A percentile compares a stretch with the other conserved stretches of the same genome.
These are phyloP conservation scores for Diarsia dahlii DNA, from an alignment of 2,888 invertebrate species.

Conservation along the genomic window DNA sequence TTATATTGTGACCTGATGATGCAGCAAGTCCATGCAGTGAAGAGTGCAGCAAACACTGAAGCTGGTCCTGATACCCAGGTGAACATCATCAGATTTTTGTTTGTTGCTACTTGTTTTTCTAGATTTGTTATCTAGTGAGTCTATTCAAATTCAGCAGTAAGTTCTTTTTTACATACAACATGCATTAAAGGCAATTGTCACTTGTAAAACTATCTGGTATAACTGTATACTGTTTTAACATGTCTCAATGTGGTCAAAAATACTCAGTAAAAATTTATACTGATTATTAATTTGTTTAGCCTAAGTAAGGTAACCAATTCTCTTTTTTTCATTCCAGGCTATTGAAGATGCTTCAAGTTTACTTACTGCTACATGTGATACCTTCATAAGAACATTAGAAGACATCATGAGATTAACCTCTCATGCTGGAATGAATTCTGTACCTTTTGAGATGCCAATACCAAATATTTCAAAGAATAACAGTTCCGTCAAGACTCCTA, in stretches of 20 bases:
- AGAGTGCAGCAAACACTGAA: conserved; percentile 91
- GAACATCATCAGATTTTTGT: conserved; percentile 35
- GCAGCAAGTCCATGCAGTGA: conserved; percentile 95
- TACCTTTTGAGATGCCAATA: conserved; percentile 82
- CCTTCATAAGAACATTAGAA: conserved; percentile 95
- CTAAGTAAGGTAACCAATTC: not conserved
- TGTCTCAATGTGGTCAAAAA: not conserved
- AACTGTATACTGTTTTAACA: not conserved
- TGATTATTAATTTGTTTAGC: too few species aligned
- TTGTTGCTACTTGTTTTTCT: not conserved
- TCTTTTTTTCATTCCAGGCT: conserved; percentile 87
- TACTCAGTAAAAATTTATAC: too few species aligned
- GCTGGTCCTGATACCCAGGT: conserved; percentile 92
- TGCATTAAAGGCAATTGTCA: not conserved
- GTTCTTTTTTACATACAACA: not conserved
- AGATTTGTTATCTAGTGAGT: not conserved
- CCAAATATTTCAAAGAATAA: conserved; percentile 78
- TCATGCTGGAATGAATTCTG: conserved; percentile 69
- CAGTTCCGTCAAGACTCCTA: conserved; percentile 74
- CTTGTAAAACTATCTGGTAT: not conserved
- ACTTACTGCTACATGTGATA: conserved; percentile 95
- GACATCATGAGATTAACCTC: conserved; percentile 93
- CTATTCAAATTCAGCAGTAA: not conserved
- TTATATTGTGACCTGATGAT: conserved; percentile 95
- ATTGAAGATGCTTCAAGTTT: conserved; percentile 94